phyloP scores from a whole-genome alignment of 2,888 invertebrate species.

The Crocallis elinguaria region DNA sequence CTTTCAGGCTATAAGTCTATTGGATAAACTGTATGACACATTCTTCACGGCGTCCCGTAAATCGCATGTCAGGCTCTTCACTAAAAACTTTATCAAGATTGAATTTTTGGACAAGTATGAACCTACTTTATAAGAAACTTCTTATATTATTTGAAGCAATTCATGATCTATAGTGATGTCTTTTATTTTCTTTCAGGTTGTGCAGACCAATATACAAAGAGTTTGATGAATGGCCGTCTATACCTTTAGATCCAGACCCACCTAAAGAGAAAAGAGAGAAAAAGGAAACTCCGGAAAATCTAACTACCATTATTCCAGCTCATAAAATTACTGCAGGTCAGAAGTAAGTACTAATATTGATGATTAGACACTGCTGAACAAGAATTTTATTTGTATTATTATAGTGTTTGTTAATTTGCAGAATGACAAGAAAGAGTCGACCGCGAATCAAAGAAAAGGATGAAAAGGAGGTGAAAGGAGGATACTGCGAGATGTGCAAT shows the following conservation, averaged over 20 bases:
- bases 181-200: slow-evolving; percentile 66
- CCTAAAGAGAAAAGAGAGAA: slow-evolving; percentile 67
- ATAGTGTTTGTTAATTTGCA: slow-evolving; percentile 51
- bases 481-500: slow-evolving; percentile 93
- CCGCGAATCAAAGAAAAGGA: slow-evolving; percentile 75
- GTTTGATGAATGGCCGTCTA: slow-evolving; percentile 86
- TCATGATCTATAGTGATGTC: slow-evolving; percentile 18
- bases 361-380: slow-evolving; percentile 1
- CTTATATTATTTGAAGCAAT: slow-evolving; percentile 33
- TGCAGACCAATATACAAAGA: slow-evolving; percentile 87
- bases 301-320: slow-evolving; percentile 49
- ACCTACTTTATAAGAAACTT: slow-evolving; percentile 30
- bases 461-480: slow-evolving; percentile 79
- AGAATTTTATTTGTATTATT: slow-evolving; percentile 29
- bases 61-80: slow-evolving; percentile 86
- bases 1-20: slow-evolving; percentile 86
- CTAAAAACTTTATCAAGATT: slow-evolving; percentile 89
- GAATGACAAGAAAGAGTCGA: slow-evolving; percentile 84
- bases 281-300: slow-evolving; percentile 57
- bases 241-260: slow-evolving; percentile 75
- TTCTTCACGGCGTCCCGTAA: slow-evolving; percentile 81
- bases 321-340: slow-evolving; percentile 48
- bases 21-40: slow-evolving; percentile 87
- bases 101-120: slow-evolving; percentile 88
- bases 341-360: slow-evolving; percentile 59